A percentile compares a stretch with the other conserved stretches of the same genome.
Conservation (phyloP, 2,888 invertebrate genomes). For the Tenthredo scrophulariae region DNA sequence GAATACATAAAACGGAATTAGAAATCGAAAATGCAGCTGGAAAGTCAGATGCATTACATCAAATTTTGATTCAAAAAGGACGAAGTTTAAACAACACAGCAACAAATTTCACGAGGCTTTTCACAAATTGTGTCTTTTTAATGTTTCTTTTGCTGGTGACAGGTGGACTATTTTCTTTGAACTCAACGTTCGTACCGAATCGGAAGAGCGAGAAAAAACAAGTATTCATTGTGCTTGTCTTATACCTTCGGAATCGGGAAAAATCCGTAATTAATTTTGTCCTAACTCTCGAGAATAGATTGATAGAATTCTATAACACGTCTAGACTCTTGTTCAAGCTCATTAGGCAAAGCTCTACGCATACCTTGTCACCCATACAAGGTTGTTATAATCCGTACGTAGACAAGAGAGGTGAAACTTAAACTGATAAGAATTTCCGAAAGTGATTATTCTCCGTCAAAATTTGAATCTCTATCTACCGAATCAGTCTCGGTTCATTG, state of each 20-base stretch:
- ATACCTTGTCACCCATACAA: background rate
- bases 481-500: background rate
- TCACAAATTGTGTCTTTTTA: no score
- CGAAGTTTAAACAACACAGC: no score
- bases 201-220: background rate
- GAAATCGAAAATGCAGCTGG: background rate
- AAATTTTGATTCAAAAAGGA: no score
- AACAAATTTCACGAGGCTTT: no score
- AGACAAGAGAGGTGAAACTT: background rate
- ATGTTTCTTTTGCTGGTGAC: no score
- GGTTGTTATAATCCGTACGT: background rate
- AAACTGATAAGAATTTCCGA: conserved; percentile 4
- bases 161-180: background rate
- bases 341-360: background rate
- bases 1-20: background rate
- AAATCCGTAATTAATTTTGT: background rate
- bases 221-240: background rate
- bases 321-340: conserved; percentile 4
- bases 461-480: background rate
- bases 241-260: background rate
- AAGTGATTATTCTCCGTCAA: background rate
- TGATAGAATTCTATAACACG: background rate
- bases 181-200: background rate
- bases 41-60: background rate
- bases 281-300: background rate